Conservation (phyloP, 1,140 invertebrate species). For the Diorhabda elongata region DNA sequence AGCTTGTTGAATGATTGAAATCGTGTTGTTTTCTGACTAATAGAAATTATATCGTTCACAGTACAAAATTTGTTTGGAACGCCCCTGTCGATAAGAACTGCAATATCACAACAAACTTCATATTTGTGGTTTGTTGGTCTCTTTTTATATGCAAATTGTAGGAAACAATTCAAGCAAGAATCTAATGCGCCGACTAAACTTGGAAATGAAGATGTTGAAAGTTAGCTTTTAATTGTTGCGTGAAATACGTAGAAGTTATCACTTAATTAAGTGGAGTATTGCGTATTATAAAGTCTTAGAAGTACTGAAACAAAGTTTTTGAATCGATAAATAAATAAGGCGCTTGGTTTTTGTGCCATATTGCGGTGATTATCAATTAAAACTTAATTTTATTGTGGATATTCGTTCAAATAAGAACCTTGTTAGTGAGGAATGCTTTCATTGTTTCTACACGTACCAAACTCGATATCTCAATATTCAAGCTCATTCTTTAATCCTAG, state of each 20-base stretch:
- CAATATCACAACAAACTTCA: slow-evolving; percentile 7
- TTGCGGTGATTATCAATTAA: neutral
- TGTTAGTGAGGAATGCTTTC: too few relatives aligned
- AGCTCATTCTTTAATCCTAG: too few relatives aligned
- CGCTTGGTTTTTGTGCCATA: neutral
- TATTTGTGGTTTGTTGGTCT: slow-evolving; percentile 7
- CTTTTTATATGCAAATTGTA: slow-evolving; percentile 14
- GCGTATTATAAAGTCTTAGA: slow-evolving; percentile 15
- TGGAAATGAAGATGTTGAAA: slow-evolving; percentile 17
- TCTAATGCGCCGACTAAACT: slow-evolving; percentile 3
- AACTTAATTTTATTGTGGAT: neutral
- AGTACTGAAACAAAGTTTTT: neutral
- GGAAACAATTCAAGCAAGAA: slow-evolving; percentile 12
- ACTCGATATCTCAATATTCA: too few relatives aligned
- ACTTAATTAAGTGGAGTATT: slow-evolving; percentile 13
- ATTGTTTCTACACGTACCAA: too few relatives aligned
- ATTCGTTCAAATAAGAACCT: too few relatives aligned
- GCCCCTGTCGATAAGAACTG: neutral
- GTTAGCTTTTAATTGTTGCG: slow-evolving; percentile 18
- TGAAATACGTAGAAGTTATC: slow-evolving; percentile 19
- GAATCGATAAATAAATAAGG: neutral
- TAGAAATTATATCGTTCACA: too few relatives aligned
- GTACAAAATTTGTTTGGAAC: neutral
- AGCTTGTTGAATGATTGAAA: too few relatives aligned
- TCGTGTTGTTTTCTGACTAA: too few relatives aligned